These are phyloP conservation scores for Pristionchus exspectatus DNA, from an alignment of 2,888 invertebrate species.

Conservation along the genomic window DNA sequence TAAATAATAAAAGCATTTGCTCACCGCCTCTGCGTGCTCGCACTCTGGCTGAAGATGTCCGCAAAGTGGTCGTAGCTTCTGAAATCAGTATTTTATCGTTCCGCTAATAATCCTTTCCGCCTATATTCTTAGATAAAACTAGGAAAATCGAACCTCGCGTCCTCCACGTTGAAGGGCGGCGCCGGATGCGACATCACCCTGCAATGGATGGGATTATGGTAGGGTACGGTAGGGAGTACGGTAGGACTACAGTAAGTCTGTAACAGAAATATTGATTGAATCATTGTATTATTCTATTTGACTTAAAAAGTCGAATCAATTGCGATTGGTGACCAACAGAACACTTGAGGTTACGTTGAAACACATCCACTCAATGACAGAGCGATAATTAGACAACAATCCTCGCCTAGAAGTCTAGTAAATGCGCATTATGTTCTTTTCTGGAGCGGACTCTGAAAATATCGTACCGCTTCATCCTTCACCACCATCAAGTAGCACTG, in stretches of 20 bases:
- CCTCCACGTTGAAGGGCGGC: slow-evolving; percentile 24
- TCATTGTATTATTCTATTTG: background rate
- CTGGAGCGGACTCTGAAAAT: too few species aligned
- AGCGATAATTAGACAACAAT: too few species aligned
- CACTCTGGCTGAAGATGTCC: slow-evolving; percentile 32
- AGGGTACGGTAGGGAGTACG: background rate
- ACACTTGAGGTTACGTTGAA: background rate
- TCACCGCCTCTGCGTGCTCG: background rate
- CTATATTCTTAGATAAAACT: background rate
- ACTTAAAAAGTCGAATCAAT: too few species aligned
- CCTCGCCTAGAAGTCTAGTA: too few species aligned
- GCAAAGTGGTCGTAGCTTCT: slow-evolving; percentile 34
- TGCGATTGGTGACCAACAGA: background rate
- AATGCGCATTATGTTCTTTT: too few species aligned
- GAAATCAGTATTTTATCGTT: background rate
- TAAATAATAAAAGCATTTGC: background rate
- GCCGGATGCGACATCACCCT: slow-evolving; percentile 41
- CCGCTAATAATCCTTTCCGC: background rate
- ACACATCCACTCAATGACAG: background rate
- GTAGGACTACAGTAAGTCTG: background rate
- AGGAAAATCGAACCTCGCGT: background rate
- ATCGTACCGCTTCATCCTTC: too few species aligned
- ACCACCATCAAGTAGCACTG: too few species aligned
- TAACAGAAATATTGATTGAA: background rate
- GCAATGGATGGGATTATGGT: background rate